These are phyloP conservation scores for Cataglyphis livida DNA, from an alignment of 2,888 invertebrate species.

Conservation along the genomic window DNA sequence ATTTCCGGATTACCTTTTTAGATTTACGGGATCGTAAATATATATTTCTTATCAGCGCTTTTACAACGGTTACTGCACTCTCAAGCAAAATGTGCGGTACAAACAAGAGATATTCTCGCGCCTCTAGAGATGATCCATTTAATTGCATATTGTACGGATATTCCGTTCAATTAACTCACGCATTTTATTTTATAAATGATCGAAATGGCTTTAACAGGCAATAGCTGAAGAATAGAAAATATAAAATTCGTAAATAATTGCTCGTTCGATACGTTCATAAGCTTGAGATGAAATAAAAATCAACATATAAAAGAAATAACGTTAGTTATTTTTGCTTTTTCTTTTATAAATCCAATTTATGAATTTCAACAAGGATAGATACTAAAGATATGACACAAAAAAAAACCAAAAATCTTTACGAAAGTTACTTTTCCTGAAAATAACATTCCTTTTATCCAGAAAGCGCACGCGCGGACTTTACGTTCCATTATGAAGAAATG, in stretches of 20 bases:
- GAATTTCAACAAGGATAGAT: not conserved
- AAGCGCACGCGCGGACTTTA: not conserved
- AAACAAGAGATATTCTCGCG: constrained; percentile 14
- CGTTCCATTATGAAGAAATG: not conserved
- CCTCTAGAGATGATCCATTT: constrained; percentile 21
- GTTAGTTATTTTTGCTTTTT: not conserved
- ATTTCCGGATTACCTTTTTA: constrained; percentile 13
- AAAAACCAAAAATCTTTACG: not conserved
- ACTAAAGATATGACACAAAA: not conserved
- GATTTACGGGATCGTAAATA: constrained; percentile 37
- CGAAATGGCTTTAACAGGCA: not conserved
- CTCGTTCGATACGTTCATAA: not conserved
- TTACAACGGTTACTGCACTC: constrained; percentile 15
- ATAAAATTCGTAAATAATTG: not conserved
- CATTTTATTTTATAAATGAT: constrained; percentile 20
- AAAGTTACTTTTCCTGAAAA: not conserved
- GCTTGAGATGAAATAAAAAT: not conserved
- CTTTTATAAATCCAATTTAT: constrained; percentile 1
- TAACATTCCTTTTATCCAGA: constrained; percentile 3
- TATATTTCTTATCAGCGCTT: constrained; percentile 26
- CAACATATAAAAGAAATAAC: not conserved
- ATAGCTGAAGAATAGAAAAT: not conserved
- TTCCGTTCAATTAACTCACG: constrained; percentile 38
- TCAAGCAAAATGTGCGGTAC: not conserved
- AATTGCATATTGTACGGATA: constrained; percentile 17